Conservation (phyloP, 1,140 invertebrate genomes). For the Oreohelix idahoensis region DNA sequence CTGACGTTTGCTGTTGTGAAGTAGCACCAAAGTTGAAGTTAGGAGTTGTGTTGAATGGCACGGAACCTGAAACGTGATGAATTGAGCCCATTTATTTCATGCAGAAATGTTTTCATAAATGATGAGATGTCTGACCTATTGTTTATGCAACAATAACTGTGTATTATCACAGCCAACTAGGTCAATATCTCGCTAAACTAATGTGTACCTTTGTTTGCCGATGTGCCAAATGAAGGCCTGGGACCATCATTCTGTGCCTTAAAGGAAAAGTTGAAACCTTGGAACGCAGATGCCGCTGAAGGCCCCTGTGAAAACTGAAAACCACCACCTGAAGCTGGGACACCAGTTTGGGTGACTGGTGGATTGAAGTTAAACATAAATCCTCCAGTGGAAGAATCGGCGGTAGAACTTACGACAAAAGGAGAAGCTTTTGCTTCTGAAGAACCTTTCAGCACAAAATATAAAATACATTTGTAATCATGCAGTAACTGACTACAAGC, state of each 20-base stretch:
- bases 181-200: too few species aligned
- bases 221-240: neutral
- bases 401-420: neutral
- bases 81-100: too few species aligned
- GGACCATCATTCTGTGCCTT: neutral
- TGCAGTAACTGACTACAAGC: too few species aligned
- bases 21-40: too few species aligned
- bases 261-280: neutral
- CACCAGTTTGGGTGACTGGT: neutral
- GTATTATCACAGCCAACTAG: too few species aligned
- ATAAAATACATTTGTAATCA: neutral
- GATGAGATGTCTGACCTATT: too few species aligned
- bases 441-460: neutral
- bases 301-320: neutral
- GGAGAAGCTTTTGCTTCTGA: neutral
- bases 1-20: too few species aligned
- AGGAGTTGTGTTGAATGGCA: too few species aligned
- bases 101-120: too few species aligned
- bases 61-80: too few species aligned
- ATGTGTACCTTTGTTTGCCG: conserved; percentile 6
- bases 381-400: neutral
- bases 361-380: conserved; percentile 2
- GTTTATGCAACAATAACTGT: too few species aligned
- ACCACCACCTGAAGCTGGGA: neutral
- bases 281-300: neutral